Conservation (phyloP, 2,888 invertebrate genomes). For the Mycogona germanica region DNA sequence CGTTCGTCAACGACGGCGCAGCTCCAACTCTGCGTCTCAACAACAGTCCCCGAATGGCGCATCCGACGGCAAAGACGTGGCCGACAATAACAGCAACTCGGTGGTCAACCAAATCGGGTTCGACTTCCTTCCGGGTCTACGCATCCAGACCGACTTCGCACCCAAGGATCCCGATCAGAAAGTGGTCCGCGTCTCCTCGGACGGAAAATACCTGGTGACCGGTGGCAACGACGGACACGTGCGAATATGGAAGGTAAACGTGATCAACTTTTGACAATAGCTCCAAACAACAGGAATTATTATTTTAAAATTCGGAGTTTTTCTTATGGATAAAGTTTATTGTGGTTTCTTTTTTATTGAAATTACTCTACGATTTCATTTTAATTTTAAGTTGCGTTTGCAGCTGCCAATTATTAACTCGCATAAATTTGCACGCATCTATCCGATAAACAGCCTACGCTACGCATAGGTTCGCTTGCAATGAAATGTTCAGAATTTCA, state of each 20-base stretch:
- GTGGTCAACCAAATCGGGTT: constrained; percentile 25
- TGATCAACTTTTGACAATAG: not conserved
- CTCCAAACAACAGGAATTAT: not conserved
- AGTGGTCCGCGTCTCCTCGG: constrained; percentile 64
- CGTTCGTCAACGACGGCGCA: too few species aligned
- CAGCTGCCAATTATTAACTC: too few species aligned
- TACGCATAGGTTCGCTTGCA: too few species aligned
- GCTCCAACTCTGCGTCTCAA: too few species aligned
- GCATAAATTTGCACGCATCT: too few species aligned
- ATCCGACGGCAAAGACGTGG: not conserved
- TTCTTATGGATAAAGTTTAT: too few species aligned
- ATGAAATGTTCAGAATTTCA: too few species aligned
- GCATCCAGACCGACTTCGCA: constrained; percentile 34
- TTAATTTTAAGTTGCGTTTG: too few species aligned
- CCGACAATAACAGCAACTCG: constrained; percentile 15
- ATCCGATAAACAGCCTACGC: too few species aligned
- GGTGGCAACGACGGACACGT: constrained; percentile 83
- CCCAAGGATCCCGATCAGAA: constrained; percentile 61
- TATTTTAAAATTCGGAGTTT: too few species aligned
- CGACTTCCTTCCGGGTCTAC: constrained; percentile 31
- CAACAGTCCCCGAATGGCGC: too few species aligned
- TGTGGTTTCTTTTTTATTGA: not conserved
- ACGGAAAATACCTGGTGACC: constrained; percentile 70
- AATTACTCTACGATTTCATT: too few species aligned
- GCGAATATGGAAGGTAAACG: constrained; percentile 59